Conservation (phyloP, 2,113 vertebrate species). For the Phalacrocorax brasilianus region DNA sequence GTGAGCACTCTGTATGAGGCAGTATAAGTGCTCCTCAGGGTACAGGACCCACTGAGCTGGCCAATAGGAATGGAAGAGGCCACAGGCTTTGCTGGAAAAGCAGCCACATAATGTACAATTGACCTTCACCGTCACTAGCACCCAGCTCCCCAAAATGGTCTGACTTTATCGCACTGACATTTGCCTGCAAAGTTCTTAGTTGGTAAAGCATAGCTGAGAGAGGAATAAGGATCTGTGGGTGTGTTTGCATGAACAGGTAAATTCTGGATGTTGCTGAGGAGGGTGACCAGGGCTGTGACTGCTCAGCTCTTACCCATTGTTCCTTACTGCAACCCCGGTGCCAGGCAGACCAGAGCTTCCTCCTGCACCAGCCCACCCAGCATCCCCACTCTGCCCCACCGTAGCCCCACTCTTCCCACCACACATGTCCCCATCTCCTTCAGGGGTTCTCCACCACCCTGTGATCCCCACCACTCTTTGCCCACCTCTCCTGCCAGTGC, state of each 20-base stretch:
- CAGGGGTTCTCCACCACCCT: not conserved
- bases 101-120: not conserved
- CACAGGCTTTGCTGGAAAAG: not conserved
- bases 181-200: not conserved
- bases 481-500: not conserved
- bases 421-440: not conserved
- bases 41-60: not conserved
- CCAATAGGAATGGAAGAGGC: not conserved
- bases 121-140: not conserved
- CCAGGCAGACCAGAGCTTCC: not conserved
- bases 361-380: not conserved
- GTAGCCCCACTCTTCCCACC: not conserved
- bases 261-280: not conserved
- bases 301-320: not conserved
- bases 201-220: not conserved
- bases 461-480: accelerated
- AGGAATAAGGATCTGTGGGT: not conserved
- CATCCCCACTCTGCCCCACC: not conserved
- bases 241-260: not conserved
- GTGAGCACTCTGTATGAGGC: not conserved
- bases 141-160: not conserved
- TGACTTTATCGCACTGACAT: not conserved
- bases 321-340: accelerated
- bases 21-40: not conserved
- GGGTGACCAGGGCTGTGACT: not conserved